Base-by-base conservation (phyloP, 2,113 vertebrate genomes). In the Brienomyrus brachyistius region DNA sequence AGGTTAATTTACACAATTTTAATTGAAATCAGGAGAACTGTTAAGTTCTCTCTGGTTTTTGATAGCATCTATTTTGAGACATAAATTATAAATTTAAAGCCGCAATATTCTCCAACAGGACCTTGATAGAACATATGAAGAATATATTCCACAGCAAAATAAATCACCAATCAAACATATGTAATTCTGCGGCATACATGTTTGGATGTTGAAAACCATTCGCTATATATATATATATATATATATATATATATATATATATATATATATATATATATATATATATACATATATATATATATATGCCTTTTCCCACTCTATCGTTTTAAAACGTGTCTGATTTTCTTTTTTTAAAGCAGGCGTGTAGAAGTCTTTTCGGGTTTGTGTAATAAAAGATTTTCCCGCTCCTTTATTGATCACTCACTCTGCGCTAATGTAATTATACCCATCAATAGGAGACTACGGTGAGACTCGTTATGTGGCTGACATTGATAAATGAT, bases 401-500 rank as follows among this genome's bases (percentile, higher is more conserved):
- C 97, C 96, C 96, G 95, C 95, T 97, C 97, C 97, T 96, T 98
- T 98, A 99, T 99, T 99, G 98, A 99, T 99, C 98, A 99, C 97
- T 98, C 97, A 98, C 97, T 99, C 97, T 96, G 97, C 97, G 98
- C 98, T 99, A 99, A 99, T 99, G 98, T 98, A 99, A 99, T 99
- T 99, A 99, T 99, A 97, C 97, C 98, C 98, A 99, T 99, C 98
- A 99, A 99, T 99, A 99, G 98, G 96, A 96, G 97, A 97, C 97
- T 98, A 98, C 97, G 96, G 98, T 97, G 98, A 98, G 98, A 98
- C 99, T 99, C 98, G 99, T 99, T 99, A 98, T 98, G 98, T 96
- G 96, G 97, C 96, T 99, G 98, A 99, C 98, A 98, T 97, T 99
- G 98, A 99, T 99, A 99, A 99, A 99, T 99, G 98, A 99, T 98